Evolutionary conservation across 2,888 invertebrate genomes (phyloP).

Genomic region (Oconnorella tubifera): DNA sequence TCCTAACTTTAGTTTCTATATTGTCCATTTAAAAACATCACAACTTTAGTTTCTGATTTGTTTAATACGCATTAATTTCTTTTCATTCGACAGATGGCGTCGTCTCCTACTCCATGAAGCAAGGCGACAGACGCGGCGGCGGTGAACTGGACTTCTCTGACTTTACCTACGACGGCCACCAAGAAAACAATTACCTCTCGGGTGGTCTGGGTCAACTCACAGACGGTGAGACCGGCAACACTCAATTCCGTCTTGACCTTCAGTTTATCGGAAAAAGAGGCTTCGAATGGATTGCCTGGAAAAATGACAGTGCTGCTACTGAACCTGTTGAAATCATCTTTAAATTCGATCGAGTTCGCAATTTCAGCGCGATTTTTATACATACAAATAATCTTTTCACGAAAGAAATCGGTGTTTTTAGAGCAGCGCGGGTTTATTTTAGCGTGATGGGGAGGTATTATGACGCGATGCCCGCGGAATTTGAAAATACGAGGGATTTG

Average conservation of each 20-base stretch:
- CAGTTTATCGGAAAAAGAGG: constrained; percentile 55
- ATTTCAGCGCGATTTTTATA: constrained; percentile 77
- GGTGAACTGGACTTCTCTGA: constrained; percentile 75
- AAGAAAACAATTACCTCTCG: constrained; percentile 58
- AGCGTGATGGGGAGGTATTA: constrained; percentile 72
- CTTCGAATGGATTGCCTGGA: constrained; percentile 88
- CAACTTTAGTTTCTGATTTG: too few relatives aligned
- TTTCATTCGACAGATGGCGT: constrained; percentile 78
- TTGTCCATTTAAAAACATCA: too few relatives aligned
- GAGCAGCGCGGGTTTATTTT: constrained; percentile 73
- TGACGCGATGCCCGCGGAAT: constrained; percentile 70
- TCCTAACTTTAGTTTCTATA: too few relatives aligned
- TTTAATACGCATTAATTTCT: too few relatives aligned
- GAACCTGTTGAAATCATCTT: constrained; percentile 70
- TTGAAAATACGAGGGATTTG: constrained; percentile 67
- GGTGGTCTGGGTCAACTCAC: constrained; percentile 78
- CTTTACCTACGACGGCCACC: constrained; percentile 75
- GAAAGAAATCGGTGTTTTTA: constrained; percentile 79
- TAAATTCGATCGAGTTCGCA: constrained; percentile 83
- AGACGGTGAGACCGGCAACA: constrained; percentile 75
- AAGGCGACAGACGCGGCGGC: constrained; percentile 75
- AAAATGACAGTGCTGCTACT: constrained; percentile 62
- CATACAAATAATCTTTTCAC: constrained; percentile 82
- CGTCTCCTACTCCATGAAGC: constrained; percentile 80
- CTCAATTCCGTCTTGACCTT: constrained; percentile 68